Conservation (phyloP, 2,113 vertebrate genomes). For the Ammodytes marinus region DNA sequence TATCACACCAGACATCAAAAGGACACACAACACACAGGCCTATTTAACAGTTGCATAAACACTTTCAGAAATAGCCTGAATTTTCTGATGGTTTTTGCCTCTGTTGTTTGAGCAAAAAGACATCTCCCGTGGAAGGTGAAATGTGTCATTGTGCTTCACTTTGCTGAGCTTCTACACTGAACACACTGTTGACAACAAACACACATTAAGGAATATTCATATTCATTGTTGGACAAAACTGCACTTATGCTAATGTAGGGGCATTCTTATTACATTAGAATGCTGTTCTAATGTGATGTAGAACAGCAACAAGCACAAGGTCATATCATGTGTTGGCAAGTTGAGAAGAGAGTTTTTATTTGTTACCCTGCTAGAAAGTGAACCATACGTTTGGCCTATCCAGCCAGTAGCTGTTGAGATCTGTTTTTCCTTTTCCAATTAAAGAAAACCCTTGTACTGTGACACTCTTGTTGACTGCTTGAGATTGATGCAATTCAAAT, state of each 20-base stretch:
- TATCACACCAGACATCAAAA: constrained; percentile 68
- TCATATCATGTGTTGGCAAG: background rate
- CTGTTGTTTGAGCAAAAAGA: constrained; percentile 26
- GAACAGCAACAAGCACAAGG: too few relatives aligned
- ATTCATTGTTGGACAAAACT: constrained; percentile 38
- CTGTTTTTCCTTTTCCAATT: background rate
- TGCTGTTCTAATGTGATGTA: too few relatives aligned
- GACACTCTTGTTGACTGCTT: background rate
- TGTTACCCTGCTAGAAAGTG: too few relatives aligned
- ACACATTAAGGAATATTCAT: background rate
- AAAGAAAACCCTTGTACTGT: background rate
- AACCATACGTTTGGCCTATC: background rate
- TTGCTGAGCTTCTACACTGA: background rate
- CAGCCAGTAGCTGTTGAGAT: background rate
- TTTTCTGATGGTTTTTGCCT: background rate
- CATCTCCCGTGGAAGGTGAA: constrained; percentile 15
- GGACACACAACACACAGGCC: constrained; percentile 11
- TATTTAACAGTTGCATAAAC: constrained; percentile 28
- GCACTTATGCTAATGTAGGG: constrained; percentile 45
- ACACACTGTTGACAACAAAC: background rate
- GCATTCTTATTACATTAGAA: too few relatives aligned
- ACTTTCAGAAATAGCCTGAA: background rate
- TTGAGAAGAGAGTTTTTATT: too few relatives aligned
- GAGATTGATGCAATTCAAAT: background rate
- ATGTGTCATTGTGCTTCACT: constrained; percentile 16